Evolutionary conservation across 2,797 vertebrate species (phyloP).

Genomic region (Chaenodraco wilsoni): DNA sequence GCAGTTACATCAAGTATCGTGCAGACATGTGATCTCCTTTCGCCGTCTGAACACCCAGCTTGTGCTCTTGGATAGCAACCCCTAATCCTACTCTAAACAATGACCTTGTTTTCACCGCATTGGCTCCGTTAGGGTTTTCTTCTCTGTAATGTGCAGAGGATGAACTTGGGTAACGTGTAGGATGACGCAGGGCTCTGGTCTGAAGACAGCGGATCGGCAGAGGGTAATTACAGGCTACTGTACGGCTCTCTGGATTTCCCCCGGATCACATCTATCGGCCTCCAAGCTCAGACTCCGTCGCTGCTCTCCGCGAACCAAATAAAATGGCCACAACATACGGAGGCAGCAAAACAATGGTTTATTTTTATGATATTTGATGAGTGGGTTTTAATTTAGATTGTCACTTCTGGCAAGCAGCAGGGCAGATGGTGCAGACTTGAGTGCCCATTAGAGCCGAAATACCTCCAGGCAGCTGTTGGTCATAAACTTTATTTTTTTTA

Average conservation of each 20-base stretch:
- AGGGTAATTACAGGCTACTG: conserved; percentile 80
- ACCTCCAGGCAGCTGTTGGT: conserved; percentile 91
- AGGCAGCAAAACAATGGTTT: conserved; percentile 84
- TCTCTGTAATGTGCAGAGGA: conserved; percentile 69
- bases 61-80: conserved; percentile 41
- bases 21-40: conserved; percentile 48
- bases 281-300: conserved; percentile 44
- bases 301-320: conserved; percentile 47
- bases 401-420: conserved; percentile 88
- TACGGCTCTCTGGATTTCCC: conserved; percentile 71
- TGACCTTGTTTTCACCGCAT: conserved; percentile 62
- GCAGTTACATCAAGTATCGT: conserved; percentile 29
- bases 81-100: conserved; percentile 71
- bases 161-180: conserved; percentile 68
- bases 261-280: conserved; percentile 65
- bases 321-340: conserved; percentile 81
- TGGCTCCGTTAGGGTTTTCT: conserved; percentile 51
- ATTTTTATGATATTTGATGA: conserved; percentile 88
- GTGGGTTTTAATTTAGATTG: conserved; percentile 92
- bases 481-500: conserved; percentile 82
- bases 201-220: conserved; percentile 68
- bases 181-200: conserved; percentile 74
- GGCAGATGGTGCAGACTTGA: conserved; percentile 91
- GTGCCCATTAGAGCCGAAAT: conserved; percentile 88
- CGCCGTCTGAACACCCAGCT: conserved; percentile 59